Percentiles rank a stretch among this genome's conserved stretches.
These are phyloP conservation scores for Luscinia megarhynchos DNA, from an alignment of 2,797 vertebrate species.

Conservation along the genomic window DNA sequence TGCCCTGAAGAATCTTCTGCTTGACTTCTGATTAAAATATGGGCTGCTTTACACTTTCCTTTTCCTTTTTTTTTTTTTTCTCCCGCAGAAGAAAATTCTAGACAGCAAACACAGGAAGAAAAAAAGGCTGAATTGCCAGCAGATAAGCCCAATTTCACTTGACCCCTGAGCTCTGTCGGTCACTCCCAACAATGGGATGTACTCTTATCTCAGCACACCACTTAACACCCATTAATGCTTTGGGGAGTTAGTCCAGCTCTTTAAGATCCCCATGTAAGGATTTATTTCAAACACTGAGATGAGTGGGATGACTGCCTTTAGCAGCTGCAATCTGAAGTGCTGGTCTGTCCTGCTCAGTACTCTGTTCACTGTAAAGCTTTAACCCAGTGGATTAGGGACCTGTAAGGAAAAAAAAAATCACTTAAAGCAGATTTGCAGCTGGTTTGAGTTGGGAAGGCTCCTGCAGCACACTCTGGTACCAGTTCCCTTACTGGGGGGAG, in stretches of 20 bases:
- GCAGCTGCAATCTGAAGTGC: slow-evolving; percentile 22
- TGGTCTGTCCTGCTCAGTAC: not conserved
- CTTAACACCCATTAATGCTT: slow-evolving; percentile 74
- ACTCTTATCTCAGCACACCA: slow-evolving; percentile 66
- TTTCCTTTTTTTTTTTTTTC: not conserved
- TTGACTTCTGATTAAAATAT: not conserved
- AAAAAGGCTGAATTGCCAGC: slow-evolving; percentile 51
- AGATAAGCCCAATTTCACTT: slow-evolving; percentile 71
- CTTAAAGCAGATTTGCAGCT: not conserved
- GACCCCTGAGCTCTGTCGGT: slow-evolving; percentile 57
- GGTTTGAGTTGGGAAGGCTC: not conserved
- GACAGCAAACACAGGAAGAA: slow-evolving; percentile 53
- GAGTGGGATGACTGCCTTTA: slow-evolving; percentile 39
- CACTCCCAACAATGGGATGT: slow-evolving; percentile 65
- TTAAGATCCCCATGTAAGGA: slow-evolving; percentile 66
- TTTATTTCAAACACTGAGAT: slow-evolving; percentile 64
- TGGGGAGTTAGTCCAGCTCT: slow-evolving; percentile 55
- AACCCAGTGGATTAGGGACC: not conserved
- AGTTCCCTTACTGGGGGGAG: not conserved
- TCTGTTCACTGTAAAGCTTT: slow-evolving; percentile 45
- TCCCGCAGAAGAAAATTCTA: slow-evolving; percentile 33
- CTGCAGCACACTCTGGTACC: not conserved
- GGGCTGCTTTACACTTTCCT: slow-evolving; percentile 11
- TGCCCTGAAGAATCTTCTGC: not conserved
- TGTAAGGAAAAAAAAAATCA: not conserved